Evolutionary conservation across 2,797 vertebrate genomes (phyloP).

Genomic region (Pteropus rufus): DNA sequence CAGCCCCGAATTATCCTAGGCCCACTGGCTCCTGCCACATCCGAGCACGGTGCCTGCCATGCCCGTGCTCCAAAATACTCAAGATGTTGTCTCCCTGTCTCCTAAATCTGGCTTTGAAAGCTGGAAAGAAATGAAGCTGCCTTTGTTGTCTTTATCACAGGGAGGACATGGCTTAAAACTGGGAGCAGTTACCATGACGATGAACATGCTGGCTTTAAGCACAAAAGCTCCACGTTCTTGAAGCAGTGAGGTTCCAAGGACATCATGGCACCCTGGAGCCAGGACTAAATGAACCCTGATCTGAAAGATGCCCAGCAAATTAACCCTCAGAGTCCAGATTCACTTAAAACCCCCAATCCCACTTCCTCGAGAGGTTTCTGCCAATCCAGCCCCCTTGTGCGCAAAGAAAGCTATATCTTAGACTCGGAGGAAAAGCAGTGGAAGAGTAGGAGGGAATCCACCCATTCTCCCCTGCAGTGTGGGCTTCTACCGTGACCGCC

Average conservation of each 20-base stretch:
- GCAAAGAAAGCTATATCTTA: background rate
- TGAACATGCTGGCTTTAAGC: conserved; percentile 77
- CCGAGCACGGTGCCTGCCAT: background rate
- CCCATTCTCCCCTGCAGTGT: background rate
- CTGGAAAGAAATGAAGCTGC: background rate
- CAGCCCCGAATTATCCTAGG: background rate
- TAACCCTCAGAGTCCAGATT: background rate
- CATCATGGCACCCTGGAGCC: background rate
- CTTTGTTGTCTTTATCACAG: conserved; percentile 69
- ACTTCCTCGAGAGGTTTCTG: background rate
- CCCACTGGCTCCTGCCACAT: background rate
- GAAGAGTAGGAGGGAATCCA: background rate
- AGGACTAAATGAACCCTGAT: conserved; percentile 19
- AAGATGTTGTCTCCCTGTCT: conserved; percentile 19
- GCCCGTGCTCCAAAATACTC: background rate
- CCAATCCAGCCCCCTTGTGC: background rate
- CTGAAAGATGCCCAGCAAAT: conserved; percentile 9
- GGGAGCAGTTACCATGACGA: conserved; percentile 81
- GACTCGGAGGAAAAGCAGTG: background rate
- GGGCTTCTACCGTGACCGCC: background rate
- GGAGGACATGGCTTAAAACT: conserved; percentile 62
- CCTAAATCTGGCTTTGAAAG: conserved; percentile 41
- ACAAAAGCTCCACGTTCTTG: conserved; percentile 64
- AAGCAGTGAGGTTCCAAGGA: conserved; percentile 57
- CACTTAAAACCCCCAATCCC: background rate